phyloP scores from a whole-genome alignment of 2,888 invertebrate genomes.

The Elysia crispata region DNA sequence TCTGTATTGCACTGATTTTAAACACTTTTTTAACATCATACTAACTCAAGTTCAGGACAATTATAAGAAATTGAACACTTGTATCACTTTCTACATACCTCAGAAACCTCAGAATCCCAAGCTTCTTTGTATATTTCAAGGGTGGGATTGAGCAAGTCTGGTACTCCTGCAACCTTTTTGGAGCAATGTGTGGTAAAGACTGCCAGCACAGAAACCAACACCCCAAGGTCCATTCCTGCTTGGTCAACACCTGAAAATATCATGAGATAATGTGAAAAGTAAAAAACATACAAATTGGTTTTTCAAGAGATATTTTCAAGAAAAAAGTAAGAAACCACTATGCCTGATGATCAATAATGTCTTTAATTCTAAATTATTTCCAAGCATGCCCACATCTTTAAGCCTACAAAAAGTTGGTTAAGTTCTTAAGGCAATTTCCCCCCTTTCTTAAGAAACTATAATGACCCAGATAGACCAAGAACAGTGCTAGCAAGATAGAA shows the following conservation, averaged over 20 bases:
- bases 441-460: no score
- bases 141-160: conserved; percentile 92
- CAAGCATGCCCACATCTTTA: background rate
- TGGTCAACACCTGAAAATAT: conserved; percentile 62
- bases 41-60: no score
- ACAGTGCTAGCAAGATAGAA: background rate
- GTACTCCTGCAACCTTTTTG: conserved; percentile 85
- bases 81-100: no score
- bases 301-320: background rate
- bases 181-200: conserved; percentile 92
- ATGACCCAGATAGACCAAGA: background rate
- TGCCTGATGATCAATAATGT: background rate
- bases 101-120: conserved; percentile 70
- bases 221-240: conserved; percentile 84
- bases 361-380: background rate
- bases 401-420: no score
- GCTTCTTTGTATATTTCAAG: conserved; percentile 94
- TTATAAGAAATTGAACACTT: no score
- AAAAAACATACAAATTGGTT: background rate
- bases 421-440: no score
- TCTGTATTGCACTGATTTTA: no score
- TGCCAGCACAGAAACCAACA: conserved; percentile 91
- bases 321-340: background rate
- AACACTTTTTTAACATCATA: no score
- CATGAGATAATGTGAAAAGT: background rate